Evolutionary conservation across 2,113 vertebrate species (phyloP).

Genomic region (Melospiza georgiana): DNA sequence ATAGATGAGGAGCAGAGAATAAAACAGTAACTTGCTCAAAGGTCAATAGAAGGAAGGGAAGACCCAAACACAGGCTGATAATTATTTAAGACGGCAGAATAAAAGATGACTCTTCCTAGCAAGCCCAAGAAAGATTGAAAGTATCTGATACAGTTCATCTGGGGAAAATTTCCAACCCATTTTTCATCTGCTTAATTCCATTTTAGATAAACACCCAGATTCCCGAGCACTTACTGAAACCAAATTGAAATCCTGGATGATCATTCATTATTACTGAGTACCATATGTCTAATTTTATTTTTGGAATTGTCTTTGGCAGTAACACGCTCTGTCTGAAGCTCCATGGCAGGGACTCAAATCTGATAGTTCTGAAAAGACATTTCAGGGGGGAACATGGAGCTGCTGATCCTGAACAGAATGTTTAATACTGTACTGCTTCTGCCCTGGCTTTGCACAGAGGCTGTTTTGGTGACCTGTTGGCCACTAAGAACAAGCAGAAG

Average conservation of each 20-base stretch:
- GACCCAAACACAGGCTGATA: not conserved
- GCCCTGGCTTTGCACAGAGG: not conserved
- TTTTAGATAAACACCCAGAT: constrained; percentile 15
- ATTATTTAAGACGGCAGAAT: not conserved
- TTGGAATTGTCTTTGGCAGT: constrained; percentile 38
- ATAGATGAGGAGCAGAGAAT: not conserved
- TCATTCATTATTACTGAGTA: constrained; percentile 38
- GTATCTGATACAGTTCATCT: not conserved
- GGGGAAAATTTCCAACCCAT: not conserved
- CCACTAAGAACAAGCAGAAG: not conserved
- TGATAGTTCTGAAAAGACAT: not conserved
- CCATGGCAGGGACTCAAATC: not conserved
- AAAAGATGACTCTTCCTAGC: not conserved
- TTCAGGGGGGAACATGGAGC: not conserved
- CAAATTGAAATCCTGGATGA: constrained; percentile 30
- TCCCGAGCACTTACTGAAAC: not conserved
- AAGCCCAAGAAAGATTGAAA: not conserved
- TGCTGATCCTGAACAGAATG: not conserved
- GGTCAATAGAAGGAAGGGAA: not conserved
- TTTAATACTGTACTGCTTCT: not conserved
- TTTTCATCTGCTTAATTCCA: not conserved
- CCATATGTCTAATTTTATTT: constrained; percentile 55
- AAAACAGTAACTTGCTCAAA: not conserved
- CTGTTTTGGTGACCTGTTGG: not conserved
- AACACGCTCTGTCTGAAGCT: not conserved